Conservation (phyloP, 2,888 invertebrate genomes). For the Mechanitis mazaeus region DNA sequence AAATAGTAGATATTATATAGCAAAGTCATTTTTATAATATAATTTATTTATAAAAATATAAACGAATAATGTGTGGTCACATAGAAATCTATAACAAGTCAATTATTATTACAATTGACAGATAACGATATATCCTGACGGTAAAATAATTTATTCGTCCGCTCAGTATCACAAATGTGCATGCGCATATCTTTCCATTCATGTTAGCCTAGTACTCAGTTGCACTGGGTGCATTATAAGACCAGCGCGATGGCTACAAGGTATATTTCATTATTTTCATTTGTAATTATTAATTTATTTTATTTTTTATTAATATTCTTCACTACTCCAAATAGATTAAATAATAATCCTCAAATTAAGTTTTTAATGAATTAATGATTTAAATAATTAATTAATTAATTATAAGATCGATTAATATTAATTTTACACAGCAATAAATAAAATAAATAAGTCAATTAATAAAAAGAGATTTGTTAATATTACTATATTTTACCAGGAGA, state of each 20-base stretch:
- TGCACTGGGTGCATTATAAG: conserved; percentile 61
- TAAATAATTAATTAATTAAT: no score
- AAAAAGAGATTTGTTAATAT: conserved; percentile 41
- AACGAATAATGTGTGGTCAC: neutral
- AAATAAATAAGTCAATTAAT: neutral
- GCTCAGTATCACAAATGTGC: conserved; percentile 9
- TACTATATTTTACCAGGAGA: conserved; percentile 57
- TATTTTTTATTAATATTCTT: neutral
- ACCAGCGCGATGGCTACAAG: neutral
- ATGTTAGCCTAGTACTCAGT: conserved; percentile 57
- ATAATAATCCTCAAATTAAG: no score
- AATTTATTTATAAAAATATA: no score
- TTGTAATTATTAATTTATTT: neutral
- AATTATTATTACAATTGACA: neutral
- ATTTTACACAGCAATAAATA: no score
- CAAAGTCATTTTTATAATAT: no score
- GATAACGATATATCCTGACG: conserved; percentile 11
- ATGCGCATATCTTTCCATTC: conserved; percentile 35
- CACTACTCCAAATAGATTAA: no score
- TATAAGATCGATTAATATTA: no score
- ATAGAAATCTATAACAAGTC: neutral
- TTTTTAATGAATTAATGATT: no score
- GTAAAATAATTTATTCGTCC: conserved; percentile 15
- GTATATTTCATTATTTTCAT: no score
- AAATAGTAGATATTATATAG: neutral